Percentiles rank a stretch among this genome's conserved stretches.
Conservation (phyloP, 2,797 vertebrate species). For the Pangasius krempfi region DNA sequence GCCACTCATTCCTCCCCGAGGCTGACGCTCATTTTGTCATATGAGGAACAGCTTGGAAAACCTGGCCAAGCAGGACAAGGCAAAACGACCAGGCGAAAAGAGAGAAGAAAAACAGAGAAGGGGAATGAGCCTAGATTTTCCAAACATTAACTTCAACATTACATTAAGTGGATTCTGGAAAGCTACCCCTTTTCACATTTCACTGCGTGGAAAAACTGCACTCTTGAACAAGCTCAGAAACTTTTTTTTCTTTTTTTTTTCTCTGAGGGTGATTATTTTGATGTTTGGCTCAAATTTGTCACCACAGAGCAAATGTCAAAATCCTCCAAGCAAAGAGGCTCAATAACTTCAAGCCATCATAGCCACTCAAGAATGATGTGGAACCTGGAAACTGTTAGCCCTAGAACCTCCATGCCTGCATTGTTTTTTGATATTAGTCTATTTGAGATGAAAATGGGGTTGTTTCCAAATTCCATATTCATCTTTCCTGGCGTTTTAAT, state of each 20-base stretch:
- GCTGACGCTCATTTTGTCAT: constrained; percentile 48
- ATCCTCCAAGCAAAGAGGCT: background rate
- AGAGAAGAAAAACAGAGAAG: constrained; percentile 38
- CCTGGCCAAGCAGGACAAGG: constrained; percentile 23
- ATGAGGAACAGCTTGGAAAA: constrained; percentile 53
- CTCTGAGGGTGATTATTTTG: background rate
- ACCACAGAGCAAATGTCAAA: background rate
- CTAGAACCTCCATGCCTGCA: background rate
- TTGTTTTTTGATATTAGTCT: background rate
- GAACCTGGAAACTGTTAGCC: background rate
- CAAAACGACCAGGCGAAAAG: constrained; percentile 48
- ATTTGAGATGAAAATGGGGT: background rate
- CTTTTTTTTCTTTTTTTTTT: too few relatives aligned
- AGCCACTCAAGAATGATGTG: background rate
- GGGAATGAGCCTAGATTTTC: constrained; percentile 68
- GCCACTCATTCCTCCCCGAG: constrained; percentile 67
- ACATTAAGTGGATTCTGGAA: constrained; percentile 41
- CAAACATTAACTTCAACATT: constrained; percentile 54
- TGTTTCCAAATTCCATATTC: background rate
- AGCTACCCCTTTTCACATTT: constrained; percentile 21
- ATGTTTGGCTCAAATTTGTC: background rate
- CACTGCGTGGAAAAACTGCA: background rate
- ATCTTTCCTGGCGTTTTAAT: background rate
- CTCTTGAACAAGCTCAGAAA: background rate
- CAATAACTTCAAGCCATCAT: background rate